Evolutionary conservation across 1,140 invertebrate genomes (phyloP).

Genomic region (Pinna nobilis): DNA sequence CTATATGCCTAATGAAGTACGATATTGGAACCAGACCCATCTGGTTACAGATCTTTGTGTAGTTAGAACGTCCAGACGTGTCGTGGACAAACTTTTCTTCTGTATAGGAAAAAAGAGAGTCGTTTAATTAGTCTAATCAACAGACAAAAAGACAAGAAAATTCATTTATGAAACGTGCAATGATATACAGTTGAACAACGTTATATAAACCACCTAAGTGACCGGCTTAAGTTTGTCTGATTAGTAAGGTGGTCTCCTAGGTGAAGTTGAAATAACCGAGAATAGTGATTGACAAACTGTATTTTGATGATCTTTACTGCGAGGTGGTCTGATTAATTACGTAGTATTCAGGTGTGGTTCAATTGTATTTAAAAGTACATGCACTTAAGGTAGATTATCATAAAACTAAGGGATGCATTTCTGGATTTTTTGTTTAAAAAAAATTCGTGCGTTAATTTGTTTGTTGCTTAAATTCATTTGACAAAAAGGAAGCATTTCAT

Average conservation of each 20-base stretch:
- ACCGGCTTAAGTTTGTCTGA: no score
- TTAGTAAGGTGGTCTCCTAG: no score
- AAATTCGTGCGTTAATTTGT: no score
- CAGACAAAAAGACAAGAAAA: neutral
- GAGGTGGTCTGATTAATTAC: neutral
- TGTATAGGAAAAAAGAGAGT: constrained; percentile 17
- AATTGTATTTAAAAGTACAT: neutral
- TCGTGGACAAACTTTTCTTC: constrained; percentile 54
- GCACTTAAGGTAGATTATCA: no score
- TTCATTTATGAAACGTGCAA: neutral
- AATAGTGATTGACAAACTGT: no score
- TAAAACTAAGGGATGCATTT: no score
- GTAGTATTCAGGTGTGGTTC: neutral
- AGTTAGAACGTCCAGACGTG: constrained; percentile 51
- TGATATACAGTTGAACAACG: neutral
- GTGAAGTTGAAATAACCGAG: no score
- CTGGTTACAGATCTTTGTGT: constrained; percentile 67
- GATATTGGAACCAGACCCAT: constrained; percentile 70
- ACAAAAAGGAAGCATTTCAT: no score
- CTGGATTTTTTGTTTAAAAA: no score
- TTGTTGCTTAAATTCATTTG: no score
- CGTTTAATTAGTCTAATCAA: neutral
- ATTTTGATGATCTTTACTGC: no score
- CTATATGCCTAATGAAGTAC: constrained; percentile 71
- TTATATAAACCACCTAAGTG: no score